Conservation (phyloP, 2,888 invertebrate genomes). For the Panzeria rudis region DNA sequence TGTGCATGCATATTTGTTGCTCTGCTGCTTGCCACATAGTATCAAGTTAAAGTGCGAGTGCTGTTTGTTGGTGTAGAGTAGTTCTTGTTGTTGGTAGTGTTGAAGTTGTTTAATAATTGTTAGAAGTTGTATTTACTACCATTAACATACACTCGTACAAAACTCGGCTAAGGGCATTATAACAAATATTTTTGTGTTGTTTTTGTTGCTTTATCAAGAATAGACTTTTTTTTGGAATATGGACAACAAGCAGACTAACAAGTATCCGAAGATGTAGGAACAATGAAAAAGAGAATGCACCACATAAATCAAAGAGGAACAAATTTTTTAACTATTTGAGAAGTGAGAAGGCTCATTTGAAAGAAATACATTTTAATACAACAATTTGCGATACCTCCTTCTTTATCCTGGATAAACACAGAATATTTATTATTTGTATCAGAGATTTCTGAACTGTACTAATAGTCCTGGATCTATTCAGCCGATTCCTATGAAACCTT, state of each 20-base stretch:
- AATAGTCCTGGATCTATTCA: too few relatives aligned
- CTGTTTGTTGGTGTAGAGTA: slow-evolving; percentile 19
- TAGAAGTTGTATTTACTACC: slow-evolving; percentile 50
- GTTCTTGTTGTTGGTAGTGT: slow-evolving; percentile 17
- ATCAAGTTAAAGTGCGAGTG: background rate
- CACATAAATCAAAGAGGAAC: background rate
- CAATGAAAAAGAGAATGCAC: background rate
- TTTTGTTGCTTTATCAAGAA: slow-evolving; percentile 11
- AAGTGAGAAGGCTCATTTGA: too few relatives aligned
- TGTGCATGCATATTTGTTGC: too few relatives aligned
- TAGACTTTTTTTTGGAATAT: background rate
- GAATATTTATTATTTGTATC: too few relatives aligned
- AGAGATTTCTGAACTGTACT: too few relatives aligned
- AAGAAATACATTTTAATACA: too few relatives aligned
- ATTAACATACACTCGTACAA: slow-evolving; percentile 2
- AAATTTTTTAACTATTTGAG: background rate
- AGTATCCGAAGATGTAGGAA: background rate
- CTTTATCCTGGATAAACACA: too few relatives aligned
- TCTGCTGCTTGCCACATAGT: slow-evolving; percentile 3
- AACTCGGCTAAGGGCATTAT: slow-evolving; percentile 69
- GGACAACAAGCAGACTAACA: slow-evolving; percentile 4
- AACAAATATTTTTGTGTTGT: background rate
- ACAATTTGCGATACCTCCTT: too few relatives aligned
- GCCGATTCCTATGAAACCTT: too few relatives aligned
- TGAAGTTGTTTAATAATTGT: slow-evolving; percentile 63